These are phyloP conservation scores for Dolichoris vasculosae DNA, from an alignment of 1,140 invertebrate genomes.

Conservation along the genomic window DNA sequence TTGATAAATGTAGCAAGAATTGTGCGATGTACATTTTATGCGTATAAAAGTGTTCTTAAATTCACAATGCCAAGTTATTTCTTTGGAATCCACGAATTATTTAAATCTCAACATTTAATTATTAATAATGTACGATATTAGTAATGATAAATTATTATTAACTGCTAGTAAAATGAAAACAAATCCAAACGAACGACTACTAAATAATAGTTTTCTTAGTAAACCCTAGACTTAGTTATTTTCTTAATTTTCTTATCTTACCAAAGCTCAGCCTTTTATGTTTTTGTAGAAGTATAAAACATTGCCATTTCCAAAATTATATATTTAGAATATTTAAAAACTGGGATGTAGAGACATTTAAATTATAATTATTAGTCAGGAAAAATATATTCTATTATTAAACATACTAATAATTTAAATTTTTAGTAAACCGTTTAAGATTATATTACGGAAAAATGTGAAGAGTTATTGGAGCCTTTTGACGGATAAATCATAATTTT, in stretches of 20 bases:
- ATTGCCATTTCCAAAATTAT: background rate
- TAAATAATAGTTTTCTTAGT: background rate
- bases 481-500: too few relatives aligned
- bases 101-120: background rate
- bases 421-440: too few relatives aligned
- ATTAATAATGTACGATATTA: background rate
- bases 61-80: background rate
- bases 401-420: too few relatives aligned
- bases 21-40: background rate
- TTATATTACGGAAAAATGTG: too few relatives aligned
- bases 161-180: background rate
- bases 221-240: too few relatives aligned
- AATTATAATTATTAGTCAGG: background rate
- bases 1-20: background rate
- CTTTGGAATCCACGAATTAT: background rate
- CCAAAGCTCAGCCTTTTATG: background rate
- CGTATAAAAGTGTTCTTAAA: background rate
- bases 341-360: background rate
- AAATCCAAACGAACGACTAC: background rate
- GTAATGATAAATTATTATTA: background rate
- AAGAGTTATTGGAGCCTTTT: too few relatives aligned
- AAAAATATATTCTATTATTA: too few relatives aligned
- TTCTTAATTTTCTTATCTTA: background rate
- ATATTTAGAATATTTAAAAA: background rate
- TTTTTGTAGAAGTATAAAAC: background rate